Conservation (phyloP, 2,888 invertebrate species). For the Gastracanthus pulcherrimus region DNA sequence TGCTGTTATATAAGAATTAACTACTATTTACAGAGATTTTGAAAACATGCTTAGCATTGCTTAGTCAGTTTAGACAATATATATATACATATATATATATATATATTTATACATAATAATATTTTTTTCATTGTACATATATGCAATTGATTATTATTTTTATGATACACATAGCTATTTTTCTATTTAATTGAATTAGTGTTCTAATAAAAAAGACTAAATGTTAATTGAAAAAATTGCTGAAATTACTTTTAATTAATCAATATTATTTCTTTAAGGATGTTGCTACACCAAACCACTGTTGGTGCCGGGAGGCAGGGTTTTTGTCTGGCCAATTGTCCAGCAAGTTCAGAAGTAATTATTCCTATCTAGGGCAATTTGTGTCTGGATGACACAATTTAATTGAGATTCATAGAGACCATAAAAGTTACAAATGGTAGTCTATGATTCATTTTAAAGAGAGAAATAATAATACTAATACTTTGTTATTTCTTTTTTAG, state of each 20-base stretch:
- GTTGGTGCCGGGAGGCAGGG: conserved; percentile 96
- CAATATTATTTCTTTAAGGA: conserved; percentile 81
- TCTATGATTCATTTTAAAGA: background rate
- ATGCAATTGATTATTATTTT: too few species aligned
- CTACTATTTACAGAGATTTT: background rate
- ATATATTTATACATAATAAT: background rate
- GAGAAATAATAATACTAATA: background rate
- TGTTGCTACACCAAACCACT: conserved; percentile 96
- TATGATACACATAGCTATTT: too few species aligned
- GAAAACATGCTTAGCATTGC: too few species aligned
- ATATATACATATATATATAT: background rate
- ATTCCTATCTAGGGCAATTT: conserved; percentile 25
- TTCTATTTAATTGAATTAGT: too few species aligned
- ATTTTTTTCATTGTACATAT: too few species aligned
- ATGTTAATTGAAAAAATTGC: background rate
- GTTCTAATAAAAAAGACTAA: too few species aligned
- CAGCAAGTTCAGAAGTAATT: conserved; percentile 89
- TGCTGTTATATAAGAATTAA: background rate
- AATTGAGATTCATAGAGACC: conserved; percentile 16
- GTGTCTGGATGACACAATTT: background rate
- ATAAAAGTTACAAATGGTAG: background rate
- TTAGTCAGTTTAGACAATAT: background rate
- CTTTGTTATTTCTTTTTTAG: conserved; percentile 78
- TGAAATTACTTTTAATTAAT: too few species aligned
- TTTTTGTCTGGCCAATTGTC: conserved; percentile 97